Evolutionary conservation across 2,888 invertebrate species (phyloP), one percentile per base, ranked within the genome.

Genomic region (Cephus rjabovi): DNA sequence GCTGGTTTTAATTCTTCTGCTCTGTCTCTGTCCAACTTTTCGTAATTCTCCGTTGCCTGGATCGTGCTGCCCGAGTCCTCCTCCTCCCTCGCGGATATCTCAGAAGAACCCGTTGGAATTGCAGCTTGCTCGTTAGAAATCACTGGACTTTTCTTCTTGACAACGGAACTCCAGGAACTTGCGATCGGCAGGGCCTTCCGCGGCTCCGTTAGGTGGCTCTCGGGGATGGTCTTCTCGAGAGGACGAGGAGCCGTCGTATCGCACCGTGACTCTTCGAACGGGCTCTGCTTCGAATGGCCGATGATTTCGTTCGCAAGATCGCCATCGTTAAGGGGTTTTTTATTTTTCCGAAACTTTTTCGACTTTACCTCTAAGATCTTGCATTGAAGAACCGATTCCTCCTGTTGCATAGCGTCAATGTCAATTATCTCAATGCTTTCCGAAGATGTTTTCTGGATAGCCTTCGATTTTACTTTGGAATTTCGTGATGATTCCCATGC

Each of bases 361-460:
- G 82, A 75, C 30, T 85, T 85, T 4, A 83, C 75, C 74, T 87
- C 84, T 0, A 89, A 78, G 30, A 90, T 87, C 40, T 88, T 88
- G 69, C 88, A 89, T n/a, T 89, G 89, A 0, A 87, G 84, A 1
- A 80, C 74, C 30, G 74, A 40, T 74, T 88, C 88, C 1, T 86
- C 86, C 75, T 87, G 88, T 33, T 87, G 87, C 87, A 87, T 85
- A 31, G 90, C 88, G 77, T 90, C 89, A 40, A 90, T 88, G 75
- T 90, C 89, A 75, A 90, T 89, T 34, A 90, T 89, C 76, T 90
- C 89, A 30, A 89, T 84, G 37, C 84, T 85, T 1, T 82, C 82
- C 11, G 81, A 77, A 34, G 78, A 68, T 3, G 75, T 71, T 30
- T 78, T 78, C 23, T 34, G 34, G n/a, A 78, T 35, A 4, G 33